phyloP scores from a whole-genome alignment of 2,888 invertebrate genomes.

The Xestia c-nigrum region DNA sequence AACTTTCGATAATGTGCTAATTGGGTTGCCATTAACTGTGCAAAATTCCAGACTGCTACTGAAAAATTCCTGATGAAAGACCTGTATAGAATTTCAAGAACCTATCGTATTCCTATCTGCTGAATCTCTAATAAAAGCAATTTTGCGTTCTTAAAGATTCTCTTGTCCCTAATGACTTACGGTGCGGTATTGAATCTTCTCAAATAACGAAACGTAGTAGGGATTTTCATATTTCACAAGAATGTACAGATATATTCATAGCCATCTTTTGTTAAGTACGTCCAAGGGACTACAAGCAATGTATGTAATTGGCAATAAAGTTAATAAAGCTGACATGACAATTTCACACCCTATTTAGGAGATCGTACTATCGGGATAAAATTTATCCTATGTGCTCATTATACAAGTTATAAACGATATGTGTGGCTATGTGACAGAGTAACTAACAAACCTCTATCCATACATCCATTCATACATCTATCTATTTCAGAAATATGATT shows the following conservation, averaged over 20 bases:
- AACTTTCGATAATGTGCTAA: too few species aligned
- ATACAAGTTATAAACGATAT: background rate
- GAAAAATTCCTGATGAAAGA: too few species aligned
- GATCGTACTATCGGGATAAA: background rate
- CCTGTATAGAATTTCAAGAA: background rate
- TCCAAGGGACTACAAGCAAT: background rate
- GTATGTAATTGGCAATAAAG: background rate
- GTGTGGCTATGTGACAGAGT: background rate
- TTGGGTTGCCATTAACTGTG: too few species aligned
- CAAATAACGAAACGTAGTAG: background rate
- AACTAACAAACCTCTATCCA: background rate
- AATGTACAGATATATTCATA: background rate
- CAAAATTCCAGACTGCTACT: too few species aligned
- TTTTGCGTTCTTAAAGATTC: background rate
- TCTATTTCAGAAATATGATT: too few species aligned
- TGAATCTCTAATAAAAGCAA: background rate
- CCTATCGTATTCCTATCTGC: background rate
- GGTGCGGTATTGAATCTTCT: slow-evolving; percentile 1
- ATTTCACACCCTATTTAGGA: background rate
- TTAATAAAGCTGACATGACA: background rate
- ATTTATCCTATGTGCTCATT: background rate
- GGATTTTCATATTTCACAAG: background rate
- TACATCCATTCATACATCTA: background rate
- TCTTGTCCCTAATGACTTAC: background rate
- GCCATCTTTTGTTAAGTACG: background rate